Base-by-base conservation (phyloP, 2,888 invertebrate genomes). In the Galeruca laticollis region DNA sequence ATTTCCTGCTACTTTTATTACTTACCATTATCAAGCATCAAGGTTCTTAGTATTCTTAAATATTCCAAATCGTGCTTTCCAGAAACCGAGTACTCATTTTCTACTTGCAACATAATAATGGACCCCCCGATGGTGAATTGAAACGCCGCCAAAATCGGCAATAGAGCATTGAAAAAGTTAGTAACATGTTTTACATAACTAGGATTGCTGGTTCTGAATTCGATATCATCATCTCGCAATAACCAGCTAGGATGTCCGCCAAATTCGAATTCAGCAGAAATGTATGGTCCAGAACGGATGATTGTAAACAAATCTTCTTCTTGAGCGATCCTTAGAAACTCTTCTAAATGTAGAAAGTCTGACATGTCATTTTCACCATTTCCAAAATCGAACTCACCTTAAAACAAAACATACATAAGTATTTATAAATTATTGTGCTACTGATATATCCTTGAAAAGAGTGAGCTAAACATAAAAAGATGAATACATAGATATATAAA, bases 261-360 rank as follows among this genome's bases (percentile, higher is more conserved):
- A 70, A 84, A 85, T 72, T 97, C 97, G 85, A 96, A 91, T 87
- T 98, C 97, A n/a, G 94, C 95, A 84, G 96, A 96, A 77, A 97
- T 96, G 79, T 95, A 98, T 0, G 97, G 97, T 0, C 97, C 97
- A 0, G 95, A 92, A 26, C 97, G 87, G 1, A 98, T 85, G 52
- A 97, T 89, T 0, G 96, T 95, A 35, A 92, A 85, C 40, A 98
- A 86, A 69, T 92, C 94, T 82, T 93, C 92, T 76, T 92, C 90
- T 62, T 93, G 89, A 0, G 97, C 97, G 1, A 88, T 86, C 73
- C 89, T 86, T 4, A 96, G 87, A 81, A 94, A 96, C 57, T 87
- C 86, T 40, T 88, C 90, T 3, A 92, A 75, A 78, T 91, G 87
- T 18, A 89, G 81, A 60, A 80, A 77, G 57, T 79, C 79, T 33